Base-by-base conservation (phyloP, 2,888 invertebrate species). In the Drosophila multiciliata region DNA sequence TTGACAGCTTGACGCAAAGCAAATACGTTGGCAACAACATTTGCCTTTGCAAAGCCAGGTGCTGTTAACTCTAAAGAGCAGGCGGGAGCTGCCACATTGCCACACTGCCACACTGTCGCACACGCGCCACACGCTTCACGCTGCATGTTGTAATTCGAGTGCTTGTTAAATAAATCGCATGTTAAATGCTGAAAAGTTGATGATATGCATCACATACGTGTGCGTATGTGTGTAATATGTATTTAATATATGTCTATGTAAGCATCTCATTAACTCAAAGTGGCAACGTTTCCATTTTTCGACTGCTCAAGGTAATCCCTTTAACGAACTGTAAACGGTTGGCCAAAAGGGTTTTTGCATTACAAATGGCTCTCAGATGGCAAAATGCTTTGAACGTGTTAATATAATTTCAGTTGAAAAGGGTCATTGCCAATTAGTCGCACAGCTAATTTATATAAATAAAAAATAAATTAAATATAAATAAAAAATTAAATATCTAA, bases 121-220 rank as follows among this genome's bases (percentile, higher is more conserved):
- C 45, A 20, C 20, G 20, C 1, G 12, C 42, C 42, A 8, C 23
- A 15, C 45, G 45, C 45, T 23, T 0, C 75, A 69, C 63, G 62
- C 63, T 66, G 66, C 49, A 66, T 54, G 66, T 65, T 68, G 69
- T 75, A 79, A 79, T 75, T 79, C 65, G 69, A 79, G 79, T 76
- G 79, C 80, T 76, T 67, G 73, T 73, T 79, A 79, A 79, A 79
- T 79, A 79, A 79, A 79, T 79, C 80, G 75, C 63, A 66, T 67
- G 75, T 66, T 75, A 78, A 68, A 66, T 66, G 67, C 63, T 68
- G 61, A 75, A 78, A 78, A 78, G 64, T 74, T 75, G 61, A 78
- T 67, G 78, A 78, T 78, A 66, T 74, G 48, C 65, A 54, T 52
- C 50, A 38, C 54, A 53, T 29, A 29, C 6, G 29, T 29, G 26